These are phyloP conservation scores for Solenopsis invicta DNA, from an alignment of 1,140 invertebrate genomes.

Conservation along the genomic window DNA sequence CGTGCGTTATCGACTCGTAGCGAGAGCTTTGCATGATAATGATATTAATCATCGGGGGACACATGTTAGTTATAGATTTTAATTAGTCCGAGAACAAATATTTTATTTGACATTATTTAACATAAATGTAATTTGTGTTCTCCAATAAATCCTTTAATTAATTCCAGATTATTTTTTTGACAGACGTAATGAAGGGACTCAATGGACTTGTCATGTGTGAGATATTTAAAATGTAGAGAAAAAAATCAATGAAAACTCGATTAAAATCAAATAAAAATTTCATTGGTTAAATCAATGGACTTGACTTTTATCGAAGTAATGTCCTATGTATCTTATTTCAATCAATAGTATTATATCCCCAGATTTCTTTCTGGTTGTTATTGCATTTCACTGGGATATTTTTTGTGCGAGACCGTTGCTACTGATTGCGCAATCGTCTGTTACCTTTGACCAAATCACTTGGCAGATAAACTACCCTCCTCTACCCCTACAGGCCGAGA, in stretches of 20 bases:
- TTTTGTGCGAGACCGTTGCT: background rate
- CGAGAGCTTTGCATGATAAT: slow-evolving; percentile 10
- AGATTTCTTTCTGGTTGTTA: background rate
- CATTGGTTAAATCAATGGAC: background rate
- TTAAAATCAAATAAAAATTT: background rate
- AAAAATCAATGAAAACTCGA: background rate
- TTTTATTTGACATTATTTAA: background rate
- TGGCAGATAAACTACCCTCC: background rate
- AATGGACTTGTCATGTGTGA: background rate
- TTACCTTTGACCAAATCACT: background rate
- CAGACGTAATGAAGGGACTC: background rate
- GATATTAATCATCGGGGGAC: background rate
- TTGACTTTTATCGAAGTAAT: background rate
- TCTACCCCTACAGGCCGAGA: slow-evolving; percentile 84
- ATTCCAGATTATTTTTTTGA: background rate
- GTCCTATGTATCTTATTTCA: background rate
- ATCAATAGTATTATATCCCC: background rate
- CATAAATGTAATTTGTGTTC: background rate
- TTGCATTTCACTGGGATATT: background rate
- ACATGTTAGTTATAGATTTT: background rate
- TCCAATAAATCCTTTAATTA: background rate
- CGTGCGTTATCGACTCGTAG: slow-evolving; percentile 1
- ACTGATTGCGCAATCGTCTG: background rate
- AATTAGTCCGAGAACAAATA: slow-evolving; percentile 15
- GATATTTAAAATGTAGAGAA: background rate